phyloP scores from a whole-genome alignment of 1,140 invertebrate genomes.

The Ostrea edulis region DNA sequence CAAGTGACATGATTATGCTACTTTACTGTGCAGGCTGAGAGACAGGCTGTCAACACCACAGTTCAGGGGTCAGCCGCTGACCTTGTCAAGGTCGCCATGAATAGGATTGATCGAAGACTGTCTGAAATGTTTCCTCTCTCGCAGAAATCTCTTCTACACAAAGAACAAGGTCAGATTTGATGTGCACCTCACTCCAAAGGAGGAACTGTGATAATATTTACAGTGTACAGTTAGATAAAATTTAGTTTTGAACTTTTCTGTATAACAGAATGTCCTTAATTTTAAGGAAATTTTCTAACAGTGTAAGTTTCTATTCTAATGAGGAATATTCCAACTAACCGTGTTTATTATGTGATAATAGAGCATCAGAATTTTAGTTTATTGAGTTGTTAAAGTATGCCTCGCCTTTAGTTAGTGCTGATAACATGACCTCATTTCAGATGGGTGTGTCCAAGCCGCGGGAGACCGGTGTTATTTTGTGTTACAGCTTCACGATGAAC shows the following conservation, averaged over 20 bases:
- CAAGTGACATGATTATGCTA: background rate
- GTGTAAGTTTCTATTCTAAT: too few species aligned
- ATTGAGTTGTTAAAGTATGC: too few species aligned
- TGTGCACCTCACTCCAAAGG: too few species aligned
- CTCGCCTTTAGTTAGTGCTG: too few species aligned
- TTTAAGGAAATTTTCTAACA: too few species aligned
- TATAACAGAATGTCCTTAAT: too few species aligned
- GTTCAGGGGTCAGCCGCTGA: constrained; percentile 98
- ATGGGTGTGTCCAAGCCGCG: background rate
- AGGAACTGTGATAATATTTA: too few species aligned
- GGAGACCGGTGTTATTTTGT: constrained; percentile 83
- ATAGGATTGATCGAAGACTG: constrained; percentile 85
- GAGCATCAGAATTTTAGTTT: too few species aligned
- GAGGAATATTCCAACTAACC: too few species aligned
- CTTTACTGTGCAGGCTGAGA: constrained; percentile 86
- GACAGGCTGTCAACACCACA: constrained; percentile 96
- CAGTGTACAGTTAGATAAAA: too few species aligned
- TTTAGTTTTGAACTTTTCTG: too few species aligned
- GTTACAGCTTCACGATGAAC: constrained; percentile 96
- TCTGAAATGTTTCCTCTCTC: constrained; percentile 68
- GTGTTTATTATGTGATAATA: too few species aligned
- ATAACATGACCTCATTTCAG: background rate
- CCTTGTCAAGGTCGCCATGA: constrained; percentile 94
- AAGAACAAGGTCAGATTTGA: background rate
- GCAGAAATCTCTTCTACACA: constrained; percentile 61